A percentile compares a stretch with the other conserved stretches of the same genome.
These are phyloP conservation scores for Tiliacea aurago DNA, from an alignment of 2,888 invertebrate species.

Conservation along the genomic window DNA sequence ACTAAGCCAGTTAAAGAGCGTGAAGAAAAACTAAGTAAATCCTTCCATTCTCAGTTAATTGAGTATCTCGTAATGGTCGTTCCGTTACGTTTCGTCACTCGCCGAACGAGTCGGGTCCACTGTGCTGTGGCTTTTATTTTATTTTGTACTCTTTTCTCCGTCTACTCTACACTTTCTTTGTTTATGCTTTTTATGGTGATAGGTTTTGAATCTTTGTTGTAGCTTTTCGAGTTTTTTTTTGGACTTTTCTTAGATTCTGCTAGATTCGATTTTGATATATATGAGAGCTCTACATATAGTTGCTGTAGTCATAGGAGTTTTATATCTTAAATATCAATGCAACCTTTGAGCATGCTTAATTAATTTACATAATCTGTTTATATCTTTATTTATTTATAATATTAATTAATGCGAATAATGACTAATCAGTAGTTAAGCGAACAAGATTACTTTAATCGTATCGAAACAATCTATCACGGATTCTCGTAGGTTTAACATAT, in stretches of 20 bases:
- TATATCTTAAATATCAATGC: not conserved
- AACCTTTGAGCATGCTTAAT: constrained; percentile 22
- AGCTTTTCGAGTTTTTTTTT: constrained; percentile 19
- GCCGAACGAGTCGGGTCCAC: constrained; percentile 71
- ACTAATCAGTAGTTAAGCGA: constrained; percentile 21
- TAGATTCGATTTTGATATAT: constrained; percentile 6
- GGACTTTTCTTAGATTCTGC: not conserved
- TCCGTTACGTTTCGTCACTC: constrained; percentile 70
- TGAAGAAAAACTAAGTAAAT: constrained; percentile 60
- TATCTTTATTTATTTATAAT: constrained; percentile 17
- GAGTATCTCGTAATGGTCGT: constrained; percentile 68
- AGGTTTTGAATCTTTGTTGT: constrained; percentile 43
- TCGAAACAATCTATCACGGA: constrained; percentile 20
- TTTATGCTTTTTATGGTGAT: constrained; percentile 71
- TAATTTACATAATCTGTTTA: constrained; percentile 18
- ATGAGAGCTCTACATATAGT: constrained; percentile 13
- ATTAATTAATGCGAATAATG: constrained; percentile 22
- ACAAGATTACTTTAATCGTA: constrained; percentile 28
- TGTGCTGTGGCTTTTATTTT: constrained; percentile 68
- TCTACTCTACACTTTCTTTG: constrained; percentile 66
- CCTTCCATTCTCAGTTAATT: constrained; percentile 66
- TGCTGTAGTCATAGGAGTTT: not conserved
- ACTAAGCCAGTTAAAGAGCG: constrained; percentile 55
- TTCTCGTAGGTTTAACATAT: constrained; percentile 37
- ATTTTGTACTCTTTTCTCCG: constrained; percentile 64